Base-by-base conservation (phyloP, 2,888 invertebrate species). In the Ormia ochracea region DNA sequence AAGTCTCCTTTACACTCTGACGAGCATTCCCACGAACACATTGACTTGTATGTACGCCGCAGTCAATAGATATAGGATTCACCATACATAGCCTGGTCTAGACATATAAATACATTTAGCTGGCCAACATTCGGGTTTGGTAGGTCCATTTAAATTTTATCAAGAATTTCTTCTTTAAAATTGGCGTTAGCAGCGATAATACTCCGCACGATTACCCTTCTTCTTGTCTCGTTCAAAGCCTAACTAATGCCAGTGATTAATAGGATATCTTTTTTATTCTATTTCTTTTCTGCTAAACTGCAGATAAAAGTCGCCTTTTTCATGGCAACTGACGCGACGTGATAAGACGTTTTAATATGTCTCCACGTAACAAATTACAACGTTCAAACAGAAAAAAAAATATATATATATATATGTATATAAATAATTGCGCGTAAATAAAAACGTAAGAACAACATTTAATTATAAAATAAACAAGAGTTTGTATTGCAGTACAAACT, bases 321-420 rank as follows among this genome's bases (percentile, higher is more conserved):
- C 48, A 41, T 23, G 66, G 76, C 77, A 74, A 45, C 56, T 75
- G 82, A 76, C 81, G 76, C 75, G 73, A 82, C 81, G 82, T 82
- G 82, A 82, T 81, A 48, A 73, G 82, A 82, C 81, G 68, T 61
- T 17, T 43, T 70, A 82, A 82, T 82, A 72, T 63, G 23, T 48
- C 45, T 48, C 23, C 28, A 28, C 31, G 19, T 56, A 38, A 28
- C 33, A 70, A 59, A 50, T 68, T 59, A 58, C 80, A 68, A 50
- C 66, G 72, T 72, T 72, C 66, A 68, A 63, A 72, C n/a, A n/a
- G n/a, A n/a, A n/a, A n/a, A n/a, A n/a, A n/a, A n/a, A n/a, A n/a
- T n/a, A n/a, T n/a, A n/a, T n/a, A n/a, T n/a, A n/a, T n/a, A n/a
- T n/a, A n/a, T n/a, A n/a, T n/a, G n/a, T n/a, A n/a, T n/a, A n/a